These are phyloP conservation scores for Junco hyemalis DNA, from an alignment of 2,113 vertebrate genomes.

Conservation along the genomic window DNA sequence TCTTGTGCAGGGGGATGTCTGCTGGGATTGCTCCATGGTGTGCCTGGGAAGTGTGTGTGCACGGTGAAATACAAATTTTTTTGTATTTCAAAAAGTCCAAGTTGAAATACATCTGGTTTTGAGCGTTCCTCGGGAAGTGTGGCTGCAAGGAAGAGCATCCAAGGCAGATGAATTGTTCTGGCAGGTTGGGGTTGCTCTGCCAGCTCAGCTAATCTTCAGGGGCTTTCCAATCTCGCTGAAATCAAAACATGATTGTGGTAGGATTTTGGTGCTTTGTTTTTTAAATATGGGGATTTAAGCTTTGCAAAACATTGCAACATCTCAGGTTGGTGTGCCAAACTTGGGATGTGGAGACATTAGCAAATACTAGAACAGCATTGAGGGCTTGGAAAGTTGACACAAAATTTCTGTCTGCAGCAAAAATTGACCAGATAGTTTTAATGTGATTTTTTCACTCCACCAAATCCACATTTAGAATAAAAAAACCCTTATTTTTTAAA, in stretches of 20 bases:
- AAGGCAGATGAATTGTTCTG: constrained; percentile 1
- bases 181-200: not conserved
- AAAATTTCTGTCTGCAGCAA: not conserved
- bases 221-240: not conserved
- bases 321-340: not conserved
- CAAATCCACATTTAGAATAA: not conserved
- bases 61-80: not conserved
- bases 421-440: not conserved
- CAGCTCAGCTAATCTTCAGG: not conserved
- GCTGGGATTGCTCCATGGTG: not conserved
- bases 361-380: not conserved
- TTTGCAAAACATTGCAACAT: not conserved
- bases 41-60: not conserved
- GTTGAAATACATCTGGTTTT: not conserved
- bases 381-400: not conserved
- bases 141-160: not conserved
- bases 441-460: not conserved
- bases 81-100: not conserved
- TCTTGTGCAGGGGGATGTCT: not conserved
- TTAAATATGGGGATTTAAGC: not conserved
- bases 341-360: not conserved
- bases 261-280: not conserved
- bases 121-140: not conserved
- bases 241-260: not conserved
- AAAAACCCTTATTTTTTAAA: not conserved